A percentile compares a stretch with the other conserved stretches of the same genome.
Evolutionary conservation across 2,113 vertebrate genomes (phyloP).

Genomic region (Oceanodroma tethys): DNA sequence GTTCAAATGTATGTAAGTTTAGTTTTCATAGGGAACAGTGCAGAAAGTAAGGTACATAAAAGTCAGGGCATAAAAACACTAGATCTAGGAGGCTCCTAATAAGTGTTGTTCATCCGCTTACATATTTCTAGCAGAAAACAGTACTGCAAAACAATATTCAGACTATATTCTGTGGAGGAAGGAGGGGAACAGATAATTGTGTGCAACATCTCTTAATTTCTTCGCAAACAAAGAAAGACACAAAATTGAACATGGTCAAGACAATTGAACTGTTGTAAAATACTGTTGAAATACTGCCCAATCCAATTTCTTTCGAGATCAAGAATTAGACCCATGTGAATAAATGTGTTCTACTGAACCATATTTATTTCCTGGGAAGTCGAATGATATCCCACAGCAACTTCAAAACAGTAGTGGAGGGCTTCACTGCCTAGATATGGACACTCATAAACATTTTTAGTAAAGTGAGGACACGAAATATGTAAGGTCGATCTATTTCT

Average conservation of each 20-base stretch:
- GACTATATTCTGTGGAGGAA: background rate
- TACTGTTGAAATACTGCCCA: background rate
- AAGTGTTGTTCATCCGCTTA: background rate
- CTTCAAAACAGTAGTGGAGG: background rate
- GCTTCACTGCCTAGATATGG: background rate
- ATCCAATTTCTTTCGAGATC: background rate
- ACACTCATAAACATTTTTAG: background rate
- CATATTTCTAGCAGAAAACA: background rate
- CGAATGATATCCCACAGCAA: background rate
- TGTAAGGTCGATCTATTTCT: background rate
- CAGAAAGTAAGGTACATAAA: background rate
- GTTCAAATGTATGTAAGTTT: background rate
- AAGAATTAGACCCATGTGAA: background rate
- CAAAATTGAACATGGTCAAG: background rate
- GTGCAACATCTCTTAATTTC: background rate
- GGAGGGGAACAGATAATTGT: background rate
- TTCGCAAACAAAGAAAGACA: background rate
- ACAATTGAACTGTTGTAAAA: background rate
- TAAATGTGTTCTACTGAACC: background rate
- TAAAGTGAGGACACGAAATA: background rate
- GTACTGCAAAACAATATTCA: background rate
- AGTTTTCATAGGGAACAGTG: background rate
- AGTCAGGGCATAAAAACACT: background rate
- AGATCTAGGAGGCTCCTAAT: background rate
- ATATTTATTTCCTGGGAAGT: background rate